Percentiles rank a stretch among this genome's conserved stretches.
Evolutionary conservation across 1,140 invertebrate genomes (phyloP).

Genomic region (Heliconius hewitsoni): DNA sequence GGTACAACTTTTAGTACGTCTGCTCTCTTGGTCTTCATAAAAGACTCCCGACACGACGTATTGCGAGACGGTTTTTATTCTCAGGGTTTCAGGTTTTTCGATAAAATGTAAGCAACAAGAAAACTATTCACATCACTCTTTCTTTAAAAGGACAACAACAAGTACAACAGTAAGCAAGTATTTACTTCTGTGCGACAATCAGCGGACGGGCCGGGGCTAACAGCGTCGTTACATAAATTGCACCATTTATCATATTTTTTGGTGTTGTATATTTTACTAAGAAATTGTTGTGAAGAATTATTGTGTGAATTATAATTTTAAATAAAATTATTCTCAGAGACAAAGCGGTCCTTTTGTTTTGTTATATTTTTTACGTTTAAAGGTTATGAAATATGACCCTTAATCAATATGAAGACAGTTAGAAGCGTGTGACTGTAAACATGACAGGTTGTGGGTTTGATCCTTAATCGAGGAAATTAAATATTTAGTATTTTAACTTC

Average conservation of each 20-base stretch:
- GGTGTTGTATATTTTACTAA: conserved; percentile 20
- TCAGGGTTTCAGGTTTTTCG: conserved; percentile 27
- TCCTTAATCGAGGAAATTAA: too few species aligned
- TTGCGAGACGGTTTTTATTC: conserved; percentile 61
- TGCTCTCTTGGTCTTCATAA: conserved; percentile 42
- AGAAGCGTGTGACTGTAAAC: too few species aligned
- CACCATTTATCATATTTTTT: conserved; percentile 41
- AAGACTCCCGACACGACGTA: conserved; percentile 54
- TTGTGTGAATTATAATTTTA: conserved; percentile 10
- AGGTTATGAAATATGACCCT: neutral
- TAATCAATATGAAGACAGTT: neutral
- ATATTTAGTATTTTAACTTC: too few species aligned
- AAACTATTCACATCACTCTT: conserved; percentile 44
- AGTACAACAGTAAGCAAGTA: conserved; percentile 34
- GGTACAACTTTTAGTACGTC: conserved; percentile 63
- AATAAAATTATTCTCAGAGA: conserved; percentile 6
- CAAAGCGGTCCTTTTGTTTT: neutral
- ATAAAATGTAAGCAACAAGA: conserved; percentile 41
- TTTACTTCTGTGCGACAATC: conserved; percentile 32
- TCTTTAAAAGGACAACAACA: conserved; percentile 41
- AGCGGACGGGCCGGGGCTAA: conserved; percentile 27
- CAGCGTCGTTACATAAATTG: conserved; percentile 39
- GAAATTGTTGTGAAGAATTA: conserved; percentile 28
- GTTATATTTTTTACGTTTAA: neutral
- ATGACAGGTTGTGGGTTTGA: too few species aligned